A percentile compares a stretch with the other conserved stretches of the same genome.
phyloP scores from a whole-genome alignment of 2,113 vertebrate species.

The Callipepla californica region DNA sequence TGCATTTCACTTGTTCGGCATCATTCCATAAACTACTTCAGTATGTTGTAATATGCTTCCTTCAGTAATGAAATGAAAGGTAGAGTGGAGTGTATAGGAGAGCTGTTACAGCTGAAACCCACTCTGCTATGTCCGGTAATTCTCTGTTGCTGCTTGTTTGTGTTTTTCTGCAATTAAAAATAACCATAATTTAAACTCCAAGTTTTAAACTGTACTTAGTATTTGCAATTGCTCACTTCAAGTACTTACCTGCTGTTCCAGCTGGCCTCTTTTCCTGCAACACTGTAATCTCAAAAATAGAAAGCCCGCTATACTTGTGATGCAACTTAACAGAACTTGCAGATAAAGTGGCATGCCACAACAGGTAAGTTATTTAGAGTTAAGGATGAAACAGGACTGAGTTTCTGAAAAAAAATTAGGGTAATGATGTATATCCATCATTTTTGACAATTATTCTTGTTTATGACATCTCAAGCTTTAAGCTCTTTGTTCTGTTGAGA shows the following conservation, averaged over 20 bases:
- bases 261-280: not conserved
- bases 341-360: not conserved
- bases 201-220: not conserved
- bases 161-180: not conserved
- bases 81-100: not conserved
- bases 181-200: not conserved
- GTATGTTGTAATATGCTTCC: not conserved
- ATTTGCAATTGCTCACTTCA: not conserved
- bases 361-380: not conserved
- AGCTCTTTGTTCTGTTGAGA: not conserved
- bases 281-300: conserved; percentile 7
- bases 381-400: not conserved
- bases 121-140: not conserved
- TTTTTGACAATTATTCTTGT: not conserved
- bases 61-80: not conserved
- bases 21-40: not conserved
- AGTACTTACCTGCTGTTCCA: not conserved
- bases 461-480: not conserved
- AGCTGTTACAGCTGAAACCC: not conserved
- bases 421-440: not conserved
- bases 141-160: not conserved
- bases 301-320: not conserved
- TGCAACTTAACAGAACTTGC: not conserved
- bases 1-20: not conserved
- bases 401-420: not conserved